These are phyloP conservation scores for Plagiodera versicolora DNA, from an alignment of 2,888 invertebrate species.

Conservation along the genomic window DNA sequence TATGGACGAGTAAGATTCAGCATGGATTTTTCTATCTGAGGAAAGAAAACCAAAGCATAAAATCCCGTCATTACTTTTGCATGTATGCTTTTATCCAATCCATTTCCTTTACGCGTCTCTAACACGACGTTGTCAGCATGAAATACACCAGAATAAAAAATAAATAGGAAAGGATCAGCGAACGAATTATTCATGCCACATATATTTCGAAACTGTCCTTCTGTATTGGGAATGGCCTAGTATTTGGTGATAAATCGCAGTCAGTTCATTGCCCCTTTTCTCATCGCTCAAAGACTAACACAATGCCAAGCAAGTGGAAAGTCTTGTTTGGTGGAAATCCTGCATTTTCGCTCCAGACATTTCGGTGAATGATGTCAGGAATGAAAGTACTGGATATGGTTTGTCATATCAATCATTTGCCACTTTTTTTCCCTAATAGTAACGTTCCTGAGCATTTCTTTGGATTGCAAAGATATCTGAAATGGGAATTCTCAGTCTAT, in stretches of 20 bases:
- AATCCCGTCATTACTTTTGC: neutral
- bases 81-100: neutral
- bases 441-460: too few species aligned
- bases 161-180: neutral
- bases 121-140: neutral
- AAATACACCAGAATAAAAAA: neutral
- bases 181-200: constrained; percentile 1
- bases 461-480: too few species aligned
- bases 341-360: neutral
- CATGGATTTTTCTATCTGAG: too few species aligned
- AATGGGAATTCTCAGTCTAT: too few species aligned
- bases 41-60: neutral
- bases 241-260: neutral
- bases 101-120: neutral
- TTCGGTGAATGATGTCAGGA: neutral
- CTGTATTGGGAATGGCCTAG: neutral
- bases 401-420: neutral
- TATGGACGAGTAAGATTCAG: too few species aligned
- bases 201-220: neutral
- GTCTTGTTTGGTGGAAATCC: neutral
- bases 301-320: neutral
- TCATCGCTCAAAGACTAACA: neutral
- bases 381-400: neutral
- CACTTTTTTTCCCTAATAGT: neutral
- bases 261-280: neutral